Base-by-base conservation (phyloP, 2,888 invertebrate species). In the Stenichneumon culpator region DNA sequence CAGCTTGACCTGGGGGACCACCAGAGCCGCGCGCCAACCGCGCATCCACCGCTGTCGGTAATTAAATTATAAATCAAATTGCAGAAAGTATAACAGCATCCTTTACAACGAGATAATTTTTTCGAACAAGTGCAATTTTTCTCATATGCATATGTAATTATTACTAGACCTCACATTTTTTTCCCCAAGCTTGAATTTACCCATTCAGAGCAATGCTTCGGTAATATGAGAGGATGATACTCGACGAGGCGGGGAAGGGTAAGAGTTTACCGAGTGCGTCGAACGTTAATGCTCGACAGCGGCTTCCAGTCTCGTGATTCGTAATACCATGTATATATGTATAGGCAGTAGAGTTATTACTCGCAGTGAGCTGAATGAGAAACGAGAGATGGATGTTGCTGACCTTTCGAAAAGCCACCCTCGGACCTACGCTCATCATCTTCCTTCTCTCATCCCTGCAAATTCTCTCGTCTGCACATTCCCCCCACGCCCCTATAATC, bases 371-470 rank as follows among this genome's bases (percentile, higher is more conserved):
- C 72, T 22, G 70, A 54, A 80, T 65, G 70, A 19, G 65, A 77
- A 60, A 25, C 63, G 63, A 52, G 72, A 77, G 39, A 75, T 19
- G 32, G 52, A 67, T 54, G 52, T 67, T 77, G 77, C 77, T 72
- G 70, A 77, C 72, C 65, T 77, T 79, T 79, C 67, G 57, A 77
- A 77, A 47, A 67, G 67, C 50, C 50, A 65, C 67, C 79, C 74
- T 67, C 57, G 39, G 73, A 57, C 65, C 14, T 36, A 16, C 19
- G 77, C 78, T 78, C 60, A 72, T 77, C 72, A 72, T 78, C 67
- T 65, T 44, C 16, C 32, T 22, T 36, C 67, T 44, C 28, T 9
- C 39, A 25, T 77, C 75, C 25, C 75, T 9, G 75, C 50, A 7
- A 52, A 19, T 70, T 60, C 83, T 72, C 79, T 75, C 79, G 60